Percentiles rank a stretch among this genome's conserved stretches.
Evolutionary conservation across 1,140 invertebrate species (phyloP).

Genomic region (Solenopsis invicta): DNA sequence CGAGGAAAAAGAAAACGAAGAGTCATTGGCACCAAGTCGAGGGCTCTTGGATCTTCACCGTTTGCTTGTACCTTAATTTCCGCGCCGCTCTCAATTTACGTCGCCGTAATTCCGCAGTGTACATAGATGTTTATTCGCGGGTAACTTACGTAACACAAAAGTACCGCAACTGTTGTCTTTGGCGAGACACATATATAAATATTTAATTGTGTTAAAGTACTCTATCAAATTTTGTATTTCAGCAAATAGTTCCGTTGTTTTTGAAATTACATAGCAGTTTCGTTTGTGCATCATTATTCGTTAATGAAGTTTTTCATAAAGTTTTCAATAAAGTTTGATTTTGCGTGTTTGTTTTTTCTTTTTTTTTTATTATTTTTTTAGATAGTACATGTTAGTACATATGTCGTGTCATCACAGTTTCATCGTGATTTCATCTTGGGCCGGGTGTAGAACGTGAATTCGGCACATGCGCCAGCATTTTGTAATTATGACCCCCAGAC

Average conservation of each 20-base stretch:
- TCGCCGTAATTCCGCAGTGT: constrained; percentile 26
- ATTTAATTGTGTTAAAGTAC: not conserved
- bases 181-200: not conserved
- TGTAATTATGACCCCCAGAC: constrained; percentile 53
- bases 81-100: constrained; percentile 51
- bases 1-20: constrained; percentile 35
- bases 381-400: not conserved
- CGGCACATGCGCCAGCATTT: constrained; percentile 42
- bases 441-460: constrained; percentile 47
- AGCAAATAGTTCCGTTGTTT: not conserved
- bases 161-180: not conserved
- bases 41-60: constrained; percentile 35
- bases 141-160: not conserved
- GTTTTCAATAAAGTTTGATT: not conserved
- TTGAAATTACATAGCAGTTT: not conserved
- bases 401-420: not conserved
- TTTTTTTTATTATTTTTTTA: constrained; percentile 4
- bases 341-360: not conserved
- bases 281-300: not conserved
- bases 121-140: constrained; percentile 19
- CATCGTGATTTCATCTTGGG: constrained; percentile 39
- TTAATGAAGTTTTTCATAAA: not conserved
- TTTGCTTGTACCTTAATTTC: constrained; percentile 60
- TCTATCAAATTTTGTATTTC: not conserved
- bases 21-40: constrained; percentile 48